Percentiles rank a stretch among this genome's conserved stretches.
Conservation (phyloP, 2,113 vertebrate species). For the Stigmatopora nigra region DNA sequence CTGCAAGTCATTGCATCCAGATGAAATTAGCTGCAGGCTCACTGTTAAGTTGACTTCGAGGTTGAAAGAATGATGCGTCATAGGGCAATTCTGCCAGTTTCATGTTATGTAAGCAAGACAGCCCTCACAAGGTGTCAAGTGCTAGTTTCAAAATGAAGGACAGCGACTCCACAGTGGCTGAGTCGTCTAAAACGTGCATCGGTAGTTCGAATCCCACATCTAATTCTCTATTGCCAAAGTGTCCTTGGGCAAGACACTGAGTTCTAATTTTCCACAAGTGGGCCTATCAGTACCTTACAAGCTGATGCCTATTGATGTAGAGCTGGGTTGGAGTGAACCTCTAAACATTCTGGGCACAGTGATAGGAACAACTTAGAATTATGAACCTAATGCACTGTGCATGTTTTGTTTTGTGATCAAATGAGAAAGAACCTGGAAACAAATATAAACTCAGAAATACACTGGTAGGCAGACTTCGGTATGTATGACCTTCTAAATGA, state of each 20-base stretch:
- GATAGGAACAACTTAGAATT: background rate
- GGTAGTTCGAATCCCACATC: too few species aligned
- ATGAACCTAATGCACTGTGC: background rate
- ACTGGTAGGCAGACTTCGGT: background rate
- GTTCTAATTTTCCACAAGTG: too few species aligned
- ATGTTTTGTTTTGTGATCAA: background rate
- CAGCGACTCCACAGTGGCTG: constrained; percentile 11
- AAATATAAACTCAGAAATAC: background rate
- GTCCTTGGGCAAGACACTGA: too few species aligned
- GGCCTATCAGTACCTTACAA: too few species aligned
- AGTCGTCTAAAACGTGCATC: too few species aligned
- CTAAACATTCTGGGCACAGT: background rate
- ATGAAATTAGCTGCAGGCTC: constrained; percentile 3
- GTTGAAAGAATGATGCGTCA: constrained; percentile 12
- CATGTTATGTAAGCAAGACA: constrained; percentile 53
- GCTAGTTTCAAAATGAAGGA: constrained; percentile 18
- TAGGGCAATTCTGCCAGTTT: constrained; percentile 15
- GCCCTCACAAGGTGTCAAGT: constrained; percentile 43
- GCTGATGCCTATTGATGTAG: too few species aligned
- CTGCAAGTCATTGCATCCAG: background rate
- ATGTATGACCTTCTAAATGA: background rate
- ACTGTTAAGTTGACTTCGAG: background rate
- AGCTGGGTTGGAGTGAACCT: too few species aligned
- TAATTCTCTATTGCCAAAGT: too few species aligned
- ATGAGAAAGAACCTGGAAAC: background rate